Evolutionary conservation across 2,797 vertebrate species (phyloP).

Genomic region (Aselliscus stoliczkanus): DNA sequence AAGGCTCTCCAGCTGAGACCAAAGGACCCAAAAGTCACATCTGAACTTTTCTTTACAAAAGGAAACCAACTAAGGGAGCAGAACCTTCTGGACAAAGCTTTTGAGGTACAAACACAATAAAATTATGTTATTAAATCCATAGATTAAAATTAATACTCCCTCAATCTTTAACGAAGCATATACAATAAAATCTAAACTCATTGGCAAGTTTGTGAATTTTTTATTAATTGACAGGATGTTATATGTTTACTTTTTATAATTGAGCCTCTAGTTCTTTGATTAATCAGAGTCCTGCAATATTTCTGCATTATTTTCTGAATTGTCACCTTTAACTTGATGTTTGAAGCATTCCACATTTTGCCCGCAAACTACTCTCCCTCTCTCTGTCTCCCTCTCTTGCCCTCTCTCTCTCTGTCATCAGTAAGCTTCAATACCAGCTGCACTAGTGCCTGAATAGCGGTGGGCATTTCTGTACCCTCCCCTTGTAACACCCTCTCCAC

Average conservation of each 20-base stretch:
- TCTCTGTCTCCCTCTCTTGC: background rate
- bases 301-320: background rate
- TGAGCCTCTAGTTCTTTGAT: background rate
- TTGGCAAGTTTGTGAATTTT: background rate
- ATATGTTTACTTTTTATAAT: background rate
- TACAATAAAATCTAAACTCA: background rate
- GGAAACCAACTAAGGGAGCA: conserved; percentile 97
- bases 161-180: background rate
- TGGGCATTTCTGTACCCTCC: background rate
- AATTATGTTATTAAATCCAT: background rate
- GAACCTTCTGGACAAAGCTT: conserved; percentile 93
- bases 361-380: background rate
- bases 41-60: conserved; percentile 96
- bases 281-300: background rate
- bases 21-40: conserved; percentile 87
- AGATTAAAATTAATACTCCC: background rate
- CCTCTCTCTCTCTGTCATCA: background rate
- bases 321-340: background rate
- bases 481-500: background rate
- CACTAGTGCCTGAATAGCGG: background rate
- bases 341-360: background rate
- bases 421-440: background rate
- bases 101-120: conserved; percentile 84
- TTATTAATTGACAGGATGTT: background rate
- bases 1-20: conserved; percentile 91